Evolutionary conservation across 2,888 invertebrate genomes (phyloP), one percentile per base, ranked within the genome.

Genomic region (Idaea straminata): DNA sequence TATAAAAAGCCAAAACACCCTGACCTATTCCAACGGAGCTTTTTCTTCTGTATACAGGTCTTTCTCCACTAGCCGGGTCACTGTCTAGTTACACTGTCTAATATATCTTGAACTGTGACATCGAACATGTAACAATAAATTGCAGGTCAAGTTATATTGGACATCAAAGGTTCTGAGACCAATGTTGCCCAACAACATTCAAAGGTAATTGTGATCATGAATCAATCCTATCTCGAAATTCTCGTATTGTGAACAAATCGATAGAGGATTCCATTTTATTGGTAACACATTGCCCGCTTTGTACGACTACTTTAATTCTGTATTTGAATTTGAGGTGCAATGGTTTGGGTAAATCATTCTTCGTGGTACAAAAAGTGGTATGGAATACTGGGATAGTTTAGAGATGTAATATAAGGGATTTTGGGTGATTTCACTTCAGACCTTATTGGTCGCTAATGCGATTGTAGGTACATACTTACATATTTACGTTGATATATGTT

Each of bases 181-280:
- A 78, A 81, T 79, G 79, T 81, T 81, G 82, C 81, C 82, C 80
- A 81, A 85, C 86, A 84, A 86, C 85, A 86, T 86, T 82, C 81
- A 80, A 83, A 90, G 88, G 88, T 91, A 90, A 91, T 91, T 89
- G 90, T 85, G 85, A 85, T 82, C 86, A 89, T 91, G 89, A 88
- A 91, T 92, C 91, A 91, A 90, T 89, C 90, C 78, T 85, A 86
- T 88, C 85, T 82, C 79, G 81, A 81, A 80, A 86, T 85, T 83
- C 81, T 79, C 81, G 77, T 77, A 80, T 79, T 74, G 78, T 72
- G 72, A 72, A 73, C 76, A 75, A 78, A 77, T 81, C 73, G 73
- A 70, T 70, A 74, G 70, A 73, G 69, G 72, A 66, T 71, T 76
- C 34, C 13, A 34, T 34, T 59, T 59, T 59, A 59, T 25, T 15